Evolutionary conservation across 2,888 invertebrate species (phyloP).

Genomic region (Acheta domesticus): DNA sequence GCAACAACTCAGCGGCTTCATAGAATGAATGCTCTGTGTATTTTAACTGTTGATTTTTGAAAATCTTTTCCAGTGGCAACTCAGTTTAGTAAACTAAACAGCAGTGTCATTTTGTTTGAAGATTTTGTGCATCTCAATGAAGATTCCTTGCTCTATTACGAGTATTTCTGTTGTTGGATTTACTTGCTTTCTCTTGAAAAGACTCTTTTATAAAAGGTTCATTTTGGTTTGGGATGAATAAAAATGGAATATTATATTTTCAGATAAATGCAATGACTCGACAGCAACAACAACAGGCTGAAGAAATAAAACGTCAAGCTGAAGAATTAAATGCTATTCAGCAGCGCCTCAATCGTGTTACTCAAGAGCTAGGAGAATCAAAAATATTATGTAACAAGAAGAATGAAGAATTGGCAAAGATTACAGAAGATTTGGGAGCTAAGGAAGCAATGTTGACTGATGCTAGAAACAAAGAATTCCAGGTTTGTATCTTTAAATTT

Average conservation of each 20-base stretch:
- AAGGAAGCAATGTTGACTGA: conserved; percentile 68
- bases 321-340: conserved; percentile 62
- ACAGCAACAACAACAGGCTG: conserved; percentile 31
- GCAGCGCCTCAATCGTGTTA: conserved; percentile 56
- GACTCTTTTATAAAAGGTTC: too few species aligned
- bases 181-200: too few species aligned
- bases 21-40: too few species aligned
- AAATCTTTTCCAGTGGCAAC: too few species aligned
- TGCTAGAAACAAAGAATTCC: conserved; percentile 55
- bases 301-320: conserved; percentile 32
- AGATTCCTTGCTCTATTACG: too few species aligned
- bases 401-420: conserved; percentile 55
- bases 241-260: background rate
- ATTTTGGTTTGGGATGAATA: too few species aligned
- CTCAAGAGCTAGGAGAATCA: conserved; percentile 62
- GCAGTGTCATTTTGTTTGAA: too few species aligned
- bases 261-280: background rate
- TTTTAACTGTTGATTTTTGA: too few species aligned
- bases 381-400: conserved; percentile 58
- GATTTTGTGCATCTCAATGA: too few species aligned
- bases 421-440: conserved; percentile 54
- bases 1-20: too few species aligned
- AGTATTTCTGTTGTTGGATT: too few species aligned
- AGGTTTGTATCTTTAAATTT: conserved; percentile 40
- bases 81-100: too few species aligned